These are phyloP conservation scores for Hafferia zeledoni DNA, from an alignment of 2,797 vertebrate genomes.

Conservation along the genomic window DNA sequence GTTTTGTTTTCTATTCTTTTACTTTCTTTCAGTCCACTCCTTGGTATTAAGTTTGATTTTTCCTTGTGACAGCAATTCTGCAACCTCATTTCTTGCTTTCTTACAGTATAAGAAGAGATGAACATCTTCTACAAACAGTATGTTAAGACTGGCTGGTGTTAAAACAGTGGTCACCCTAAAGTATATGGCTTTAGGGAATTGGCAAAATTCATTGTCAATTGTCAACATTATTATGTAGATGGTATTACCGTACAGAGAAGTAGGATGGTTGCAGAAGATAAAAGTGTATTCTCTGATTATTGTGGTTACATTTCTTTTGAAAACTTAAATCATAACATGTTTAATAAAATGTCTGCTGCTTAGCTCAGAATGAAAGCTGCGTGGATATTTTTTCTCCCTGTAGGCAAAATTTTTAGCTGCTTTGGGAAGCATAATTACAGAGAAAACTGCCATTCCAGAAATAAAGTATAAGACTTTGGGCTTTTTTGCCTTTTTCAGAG, in stretches of 20 bases:
- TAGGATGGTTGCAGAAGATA: not conserved
- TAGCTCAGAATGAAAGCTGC: not conserved
- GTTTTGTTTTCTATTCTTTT: not conserved
- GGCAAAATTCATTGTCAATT: not conserved
- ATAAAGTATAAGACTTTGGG: not conserved
- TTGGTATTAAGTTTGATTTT: not conserved
- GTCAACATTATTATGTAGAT: not conserved
- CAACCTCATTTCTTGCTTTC: not conserved
- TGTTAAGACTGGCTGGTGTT: not conserved
- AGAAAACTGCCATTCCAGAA: not conserved
- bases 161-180: not conserved
- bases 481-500: not conserved
- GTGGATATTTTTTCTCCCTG: not conserved
- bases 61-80: not conserved
- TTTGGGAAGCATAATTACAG: not conserved
- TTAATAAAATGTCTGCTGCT: conserved; percentile 3
- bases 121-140: not conserved
- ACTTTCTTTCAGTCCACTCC: not conserved
- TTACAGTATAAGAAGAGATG: not conserved
- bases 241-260: not conserved
- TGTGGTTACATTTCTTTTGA: not conserved
- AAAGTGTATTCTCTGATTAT: not conserved
- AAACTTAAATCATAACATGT: not conserved
- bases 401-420: not conserved
- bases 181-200: not conserved